A percentile compares a stretch with the other conserved stretches of the same genome.
These are phyloP conservation scores for Peromyscus polionotus DNA, from an alignment of 2,113 vertebrate genomes.

Conservation along the genomic window DNA sequence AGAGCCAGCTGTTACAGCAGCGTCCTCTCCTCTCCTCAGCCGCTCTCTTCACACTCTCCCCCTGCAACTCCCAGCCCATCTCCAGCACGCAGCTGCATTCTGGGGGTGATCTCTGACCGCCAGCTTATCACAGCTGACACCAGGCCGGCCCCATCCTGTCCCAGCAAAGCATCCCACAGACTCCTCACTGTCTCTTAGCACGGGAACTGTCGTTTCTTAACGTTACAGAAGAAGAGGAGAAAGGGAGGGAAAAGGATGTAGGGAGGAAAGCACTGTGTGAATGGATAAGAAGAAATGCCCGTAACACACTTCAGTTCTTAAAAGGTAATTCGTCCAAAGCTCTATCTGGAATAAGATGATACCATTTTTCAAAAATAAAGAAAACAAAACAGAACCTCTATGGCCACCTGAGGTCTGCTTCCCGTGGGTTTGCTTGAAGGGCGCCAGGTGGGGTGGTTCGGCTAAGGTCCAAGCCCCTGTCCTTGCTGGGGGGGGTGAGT, in stretches of 20 bases:
- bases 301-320: background rate
- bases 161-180: background rate
- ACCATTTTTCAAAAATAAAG: conserved; percentile 29
- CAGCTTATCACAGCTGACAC: background rate
- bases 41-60: background rate
- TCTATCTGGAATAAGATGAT: background rate
- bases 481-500: background rate
- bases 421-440: background rate
- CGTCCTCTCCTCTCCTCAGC: background rate
- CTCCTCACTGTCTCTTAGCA: background rate
- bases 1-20: background rate
- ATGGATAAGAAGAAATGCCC: background rate
- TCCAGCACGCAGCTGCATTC: background rate
- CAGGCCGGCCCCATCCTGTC: background rate
- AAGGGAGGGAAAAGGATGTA: no score
- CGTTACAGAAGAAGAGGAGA: background rate
- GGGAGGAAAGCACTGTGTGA: background rate
- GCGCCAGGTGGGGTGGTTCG: background rate
- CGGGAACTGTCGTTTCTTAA: background rate
- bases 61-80: background rate
- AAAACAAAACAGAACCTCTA: background rate
- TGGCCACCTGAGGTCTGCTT: background rate
- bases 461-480: background rate
- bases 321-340: conserved; percentile 14
- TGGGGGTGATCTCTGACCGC: background rate